Evolutionary conservation across 2,888 invertebrate genomes (phyloP), one percentile per base, ranked within the genome.

Genomic region (Chrysopilus asiliformis): DNA sequence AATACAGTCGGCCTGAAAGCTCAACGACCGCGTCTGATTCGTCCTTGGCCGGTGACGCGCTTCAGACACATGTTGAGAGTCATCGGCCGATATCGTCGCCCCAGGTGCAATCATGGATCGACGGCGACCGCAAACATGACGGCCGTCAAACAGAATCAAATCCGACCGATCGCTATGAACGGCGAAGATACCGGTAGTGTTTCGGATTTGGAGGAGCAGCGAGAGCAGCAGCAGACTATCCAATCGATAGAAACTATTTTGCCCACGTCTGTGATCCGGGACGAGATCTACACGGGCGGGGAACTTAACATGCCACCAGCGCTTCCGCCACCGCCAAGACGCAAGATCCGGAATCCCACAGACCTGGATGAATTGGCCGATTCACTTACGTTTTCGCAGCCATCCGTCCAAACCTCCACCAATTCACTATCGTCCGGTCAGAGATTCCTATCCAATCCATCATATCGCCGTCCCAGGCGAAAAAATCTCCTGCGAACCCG

Each of bases 341-440:
- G 66, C 31, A 66, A 65, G 51, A 65, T 68, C 49, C 64, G 62
- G 37, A 66, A 58, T 52, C 65, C 60, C 43, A 64, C 64, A 17
- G 62, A 60, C 43, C 53, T 71, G 43, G 68, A 68, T 49, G 72
- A 71, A 42, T 55, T 73, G 37, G 68, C 70, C 42, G 71, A 71
- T 46, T 61, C 70, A 14, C 53, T 73, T 41, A 68, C 70, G 7
- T 67, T 68, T 39, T 60, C 65, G 10, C 58, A 59, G 40, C 56
- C 57, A 36, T 57, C 62, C 5, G 12, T 24, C 12, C 18, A 18
- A n/a, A n/a, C n/a, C n/a, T n/a, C n/a, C n/a, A n/a, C n/a, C n/a
- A n/a, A n/a, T n/a, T n/a, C n/a, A n/a, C 30, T 30, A 28, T 36
- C 34, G 41, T 43, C 32, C 34, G 29, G 39, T 28, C 56, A 46